These are phyloP conservation scores for Molossus alvarezi DNA, from an alignment of 2,797 vertebrate species.

Conservation along the genomic window DNA sequence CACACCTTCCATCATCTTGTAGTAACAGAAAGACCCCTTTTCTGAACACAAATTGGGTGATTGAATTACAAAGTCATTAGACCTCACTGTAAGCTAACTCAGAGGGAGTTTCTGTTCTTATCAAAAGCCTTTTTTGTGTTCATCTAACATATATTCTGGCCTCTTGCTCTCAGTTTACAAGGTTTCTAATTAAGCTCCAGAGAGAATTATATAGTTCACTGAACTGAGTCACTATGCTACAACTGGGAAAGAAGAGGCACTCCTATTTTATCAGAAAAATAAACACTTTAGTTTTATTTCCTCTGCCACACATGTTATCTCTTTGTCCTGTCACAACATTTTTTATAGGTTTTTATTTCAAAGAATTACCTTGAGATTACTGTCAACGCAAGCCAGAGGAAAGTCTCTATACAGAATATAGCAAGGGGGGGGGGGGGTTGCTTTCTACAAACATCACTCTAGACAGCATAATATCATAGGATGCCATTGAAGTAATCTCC, in stretches of 20 bases:
- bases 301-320: conserved; percentile 74
- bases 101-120: conserved; percentile 62
- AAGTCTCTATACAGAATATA: conserved; percentile 66
- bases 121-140: conserved; percentile 74
- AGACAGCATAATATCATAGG: background rate
- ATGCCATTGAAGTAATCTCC: conserved; percentile 48
- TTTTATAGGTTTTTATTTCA: conserved; percentile 85
- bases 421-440: background rate
- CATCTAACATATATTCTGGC: conserved; percentile 75
- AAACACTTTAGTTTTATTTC: conserved; percentile 81
- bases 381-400: conserved; percentile 71
- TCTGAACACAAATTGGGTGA: conserved; percentile 67
- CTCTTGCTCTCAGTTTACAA: conserved; percentile 81
- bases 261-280: conserved; percentile 82
- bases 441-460: conserved; percentile 46
- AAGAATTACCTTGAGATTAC: conserved; percentile 83
- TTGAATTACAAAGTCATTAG: conserved; percentile 76
- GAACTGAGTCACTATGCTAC: conserved; percentile 77
- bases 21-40: conserved; percentile 11
- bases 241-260: conserved; percentile 62
- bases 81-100: conserved; percentile 65
- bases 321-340: conserved; percentile 77
- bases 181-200: conserved; percentile 85
- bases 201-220: conserved; percentile 83
- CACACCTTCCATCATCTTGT: conserved; percentile 19